phyloP scores from a whole-genome alignment of 1,140 invertebrate species.

The Zaprionus vittiger region DNA sequence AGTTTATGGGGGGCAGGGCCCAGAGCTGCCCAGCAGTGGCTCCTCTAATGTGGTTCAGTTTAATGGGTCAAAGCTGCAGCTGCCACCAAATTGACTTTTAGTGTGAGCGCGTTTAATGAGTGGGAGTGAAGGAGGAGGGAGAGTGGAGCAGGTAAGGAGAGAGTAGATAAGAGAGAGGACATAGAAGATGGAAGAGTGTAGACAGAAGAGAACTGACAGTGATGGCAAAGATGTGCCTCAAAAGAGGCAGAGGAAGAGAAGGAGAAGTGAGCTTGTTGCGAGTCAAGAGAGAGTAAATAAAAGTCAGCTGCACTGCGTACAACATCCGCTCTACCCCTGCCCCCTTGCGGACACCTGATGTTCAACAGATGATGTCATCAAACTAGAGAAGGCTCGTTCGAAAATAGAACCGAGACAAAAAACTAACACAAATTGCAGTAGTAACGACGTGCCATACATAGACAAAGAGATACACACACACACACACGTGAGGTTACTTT shows the following conservation, averaged over 20 bases:
- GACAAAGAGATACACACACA: not conserved
- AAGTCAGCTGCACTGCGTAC: constrained; percentile 1
- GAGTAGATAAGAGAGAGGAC: no score
- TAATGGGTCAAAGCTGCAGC: constrained; percentile 4
- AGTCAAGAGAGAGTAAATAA: no score
- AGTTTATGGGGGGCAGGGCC: constrained; percentile 33
- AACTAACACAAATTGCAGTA: constrained; percentile 36
- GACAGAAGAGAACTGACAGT: no score
- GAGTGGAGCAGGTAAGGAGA: not conserved
- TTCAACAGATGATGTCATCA: constrained; percentile 64
- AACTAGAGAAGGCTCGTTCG: constrained; percentile 16
- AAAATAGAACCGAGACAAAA: constrained; percentile 55
- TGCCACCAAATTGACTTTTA: not conserved
- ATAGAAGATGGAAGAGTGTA: no score
- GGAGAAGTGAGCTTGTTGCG: no score
- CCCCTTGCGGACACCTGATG: not conserved
- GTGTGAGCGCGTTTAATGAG: constrained; percentile 4
- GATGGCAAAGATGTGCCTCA: no score
- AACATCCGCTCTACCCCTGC: not conserved
- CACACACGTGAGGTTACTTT: constrained; percentile 6
- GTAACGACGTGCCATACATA: constrained; percentile 16
- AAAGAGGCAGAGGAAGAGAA: no score
- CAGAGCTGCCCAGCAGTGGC: not conserved
- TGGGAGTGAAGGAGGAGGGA: constrained; percentile 27
- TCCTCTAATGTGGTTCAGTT: not conserved